Conservation (phyloP, 2,888 invertebrate genomes). For the Tanytarsus gracilentus region DNA sequence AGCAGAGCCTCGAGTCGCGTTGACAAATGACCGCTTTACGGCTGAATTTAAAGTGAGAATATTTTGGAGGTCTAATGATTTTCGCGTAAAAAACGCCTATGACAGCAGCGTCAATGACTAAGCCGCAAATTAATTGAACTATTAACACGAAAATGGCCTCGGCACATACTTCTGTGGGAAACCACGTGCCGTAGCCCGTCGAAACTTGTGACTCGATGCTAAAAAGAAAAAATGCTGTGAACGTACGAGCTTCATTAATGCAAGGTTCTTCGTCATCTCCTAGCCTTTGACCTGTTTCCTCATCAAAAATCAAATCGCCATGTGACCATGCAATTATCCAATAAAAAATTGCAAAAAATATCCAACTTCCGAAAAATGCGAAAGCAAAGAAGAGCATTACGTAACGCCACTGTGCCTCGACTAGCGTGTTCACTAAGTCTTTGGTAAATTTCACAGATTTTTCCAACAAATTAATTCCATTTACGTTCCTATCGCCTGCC, state of each 20-base stretch:
- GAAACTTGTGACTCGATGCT: slow-evolving; percentile 80
- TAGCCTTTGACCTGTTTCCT: slow-evolving; percentile 47
- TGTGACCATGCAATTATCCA: slow-evolving; percentile 47
- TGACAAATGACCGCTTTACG: slow-evolving; percentile 75
- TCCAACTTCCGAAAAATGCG: slow-evolving; percentile 76
- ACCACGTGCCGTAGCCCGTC: slow-evolving; percentile 65
- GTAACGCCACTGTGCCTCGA: slow-evolving; percentile 79
- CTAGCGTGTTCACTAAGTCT: slow-evolving; percentile 79
- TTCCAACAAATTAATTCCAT: slow-evolving; percentile 47
- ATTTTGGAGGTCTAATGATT: slow-evolving; percentile 62
- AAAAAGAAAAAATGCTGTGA: slow-evolving; percentile 82
- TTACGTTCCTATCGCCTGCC: slow-evolving; percentile 40
- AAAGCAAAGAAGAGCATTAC: slow-evolving; percentile 76
- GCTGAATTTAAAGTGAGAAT: slow-evolving; percentile 29
- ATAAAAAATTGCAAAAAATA: slow-evolving; percentile 47
- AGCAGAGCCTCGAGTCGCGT: slow-evolving; percentile 68
- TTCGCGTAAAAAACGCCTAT: slow-evolving; percentile 84
- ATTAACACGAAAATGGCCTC: slow-evolving; percentile 86
- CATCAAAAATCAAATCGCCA: slow-evolving; percentile 53
- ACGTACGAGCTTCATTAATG: slow-evolving; percentile 67
- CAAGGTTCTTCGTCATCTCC: slow-evolving; percentile 64
- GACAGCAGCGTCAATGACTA: slow-evolving; percentile 70
- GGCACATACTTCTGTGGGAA: slow-evolving; percentile 80
- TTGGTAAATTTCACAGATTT: slow-evolving; percentile 65
- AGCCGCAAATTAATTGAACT: slow-evolving; percentile 78